Evolutionary conservation across 1,140 invertebrate species (phyloP), one percentile per base, ranked within the genome.

Genomic region (Papilio polyxenes): DNA sequence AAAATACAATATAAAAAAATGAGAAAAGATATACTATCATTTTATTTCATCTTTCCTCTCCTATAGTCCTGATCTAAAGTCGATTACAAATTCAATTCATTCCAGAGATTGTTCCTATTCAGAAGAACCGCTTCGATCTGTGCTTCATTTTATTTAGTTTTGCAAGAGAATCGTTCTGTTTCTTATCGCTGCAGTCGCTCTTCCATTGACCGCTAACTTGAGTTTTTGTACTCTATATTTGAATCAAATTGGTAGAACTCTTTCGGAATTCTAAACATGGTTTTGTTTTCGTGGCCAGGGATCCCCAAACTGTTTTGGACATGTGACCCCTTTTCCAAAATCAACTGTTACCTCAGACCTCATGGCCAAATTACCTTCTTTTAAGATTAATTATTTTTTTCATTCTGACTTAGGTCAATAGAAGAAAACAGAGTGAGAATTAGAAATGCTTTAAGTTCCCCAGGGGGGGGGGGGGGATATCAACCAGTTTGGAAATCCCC

Each of bases 31-130:
- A 20, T 56, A 56, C 17, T 3, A 37, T 17, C 23, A 72, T 72
- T 72, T 72, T 8, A 13, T 37, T 40, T 72, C 13, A 72, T 40
- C 11, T 37, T 65, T 31, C 62, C 20, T 72, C 23, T 69, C 31
- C 37, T 37, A 15, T 37, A 6, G 15, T 37, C 65, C 11, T 37
- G 31, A 72, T 72, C 23, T 72, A 11, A 72, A 72, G 37, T 72
- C 65, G 65, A 72, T 72, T 72, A 72, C 65, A 31, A 72, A 72
- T 72, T 72, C 37, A 37, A 72, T 72, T 72, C 65, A 72, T 72
- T 72, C 31, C 65, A 11, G 65, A 40, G 65, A 72, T 72, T 72
- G 65, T 72, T 72, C 65, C 65, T 72, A 40, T 72, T 72, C 65
- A 40, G 31, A 3, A 72, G 65, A 37, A 37, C 23, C 31, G 23